A percentile compares a stretch with the other conserved stretches of the same genome.
These are phyloP conservation scores for Pseudopipra pipra DNA, from an alignment of 2,113 vertebrate genomes.

Conservation along the genomic window DNA sequence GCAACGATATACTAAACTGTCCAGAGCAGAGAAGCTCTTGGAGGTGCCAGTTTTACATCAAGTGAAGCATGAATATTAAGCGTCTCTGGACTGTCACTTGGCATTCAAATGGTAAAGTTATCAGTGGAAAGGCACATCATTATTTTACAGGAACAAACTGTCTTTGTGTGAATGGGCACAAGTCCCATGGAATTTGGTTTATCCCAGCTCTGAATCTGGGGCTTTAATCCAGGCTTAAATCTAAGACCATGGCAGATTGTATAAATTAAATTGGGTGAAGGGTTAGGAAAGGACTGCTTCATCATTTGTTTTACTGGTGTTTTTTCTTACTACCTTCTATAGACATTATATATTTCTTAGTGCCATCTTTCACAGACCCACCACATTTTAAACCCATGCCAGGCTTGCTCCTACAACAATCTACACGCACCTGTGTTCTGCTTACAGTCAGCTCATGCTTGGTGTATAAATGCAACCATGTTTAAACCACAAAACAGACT, in stretches of 20 bases:
- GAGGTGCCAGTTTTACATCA: not conserved
- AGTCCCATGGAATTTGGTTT: not conserved
- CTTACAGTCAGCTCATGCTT: not conserved
- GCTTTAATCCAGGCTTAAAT: conserved; percentile 13
- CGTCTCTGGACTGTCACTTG: not conserved
- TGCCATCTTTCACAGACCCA: not conserved
- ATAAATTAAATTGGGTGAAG: conserved; percentile 6
- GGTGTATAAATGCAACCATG: not conserved
- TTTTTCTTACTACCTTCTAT: not conserved
- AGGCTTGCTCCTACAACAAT: not conserved
- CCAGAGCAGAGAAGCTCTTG: not conserved
- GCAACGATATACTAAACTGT: not conserved
- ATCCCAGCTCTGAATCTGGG: not conserved
- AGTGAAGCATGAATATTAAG: not conserved
- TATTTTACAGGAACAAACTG: not conserved
- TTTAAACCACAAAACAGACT: not conserved
- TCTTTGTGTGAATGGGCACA: not conserved
- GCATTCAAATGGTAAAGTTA: not conserved
- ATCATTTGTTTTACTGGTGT: not conserved
- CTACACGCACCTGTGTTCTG: not conserved
- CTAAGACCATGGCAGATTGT: not conserved
- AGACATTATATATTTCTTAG: not conserved
- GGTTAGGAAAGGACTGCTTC: not conserved
- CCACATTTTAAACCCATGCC: not conserved
- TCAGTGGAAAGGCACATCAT: accelerated